Conservation (phyloP, 2,888 invertebrate species). For the Scaptomyza caliginosa region DNA sequence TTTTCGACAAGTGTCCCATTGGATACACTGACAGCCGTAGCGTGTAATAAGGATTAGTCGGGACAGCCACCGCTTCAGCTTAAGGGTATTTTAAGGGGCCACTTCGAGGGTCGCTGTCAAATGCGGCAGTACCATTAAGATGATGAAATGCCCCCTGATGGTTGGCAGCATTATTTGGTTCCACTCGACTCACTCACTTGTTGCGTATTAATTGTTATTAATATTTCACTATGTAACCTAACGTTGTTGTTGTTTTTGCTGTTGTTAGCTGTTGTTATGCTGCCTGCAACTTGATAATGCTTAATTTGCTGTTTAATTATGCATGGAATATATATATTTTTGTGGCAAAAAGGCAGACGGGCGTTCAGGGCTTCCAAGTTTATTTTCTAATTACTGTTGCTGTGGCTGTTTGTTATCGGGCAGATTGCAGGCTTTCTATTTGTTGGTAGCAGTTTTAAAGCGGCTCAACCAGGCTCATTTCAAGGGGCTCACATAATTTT, state of each 20-base stretch:
- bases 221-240: slow-evolving; percentile 57
- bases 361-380: neutral
- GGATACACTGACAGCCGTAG: slow-evolving; percentile 18
- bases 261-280: slow-evolving; percentile 6
- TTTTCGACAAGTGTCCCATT: slow-evolving; percentile 33
- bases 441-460: slow-evolving; percentile 31
- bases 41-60: slow-evolving; percentile 21
- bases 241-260: slow-evolving; percentile 11
- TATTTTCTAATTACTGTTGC: slow-evolving; percentile 55
- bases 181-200: slow-evolving; percentile 52
- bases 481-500: slow-evolving; percentile 39
- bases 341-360: neutral
- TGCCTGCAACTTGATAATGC: slow-evolving; percentile 56
- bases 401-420: slow-evolving; percentile 54
- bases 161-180: neutral
- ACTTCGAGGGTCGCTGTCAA: slow-evolving; percentile 52
- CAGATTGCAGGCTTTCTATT: slow-evolving; percentile 16
- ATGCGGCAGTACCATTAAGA: slow-evolving; percentile 51
- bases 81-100: slow-evolving; percentile 7
- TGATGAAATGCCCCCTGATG: slow-evolving; percentile 65
- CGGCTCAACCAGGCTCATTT: slow-evolving; percentile 55
- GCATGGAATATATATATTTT: slow-evolving; percentile 51
- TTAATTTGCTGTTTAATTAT: slow-evolving; percentile 73
- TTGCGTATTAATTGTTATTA: slow-evolving; percentile 77
- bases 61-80: slow-evolving; percentile 7